Evolutionary conservation across 2,113 vertebrate genomes (phyloP).

Genomic region (Pygoscelis adeliae): DNA sequence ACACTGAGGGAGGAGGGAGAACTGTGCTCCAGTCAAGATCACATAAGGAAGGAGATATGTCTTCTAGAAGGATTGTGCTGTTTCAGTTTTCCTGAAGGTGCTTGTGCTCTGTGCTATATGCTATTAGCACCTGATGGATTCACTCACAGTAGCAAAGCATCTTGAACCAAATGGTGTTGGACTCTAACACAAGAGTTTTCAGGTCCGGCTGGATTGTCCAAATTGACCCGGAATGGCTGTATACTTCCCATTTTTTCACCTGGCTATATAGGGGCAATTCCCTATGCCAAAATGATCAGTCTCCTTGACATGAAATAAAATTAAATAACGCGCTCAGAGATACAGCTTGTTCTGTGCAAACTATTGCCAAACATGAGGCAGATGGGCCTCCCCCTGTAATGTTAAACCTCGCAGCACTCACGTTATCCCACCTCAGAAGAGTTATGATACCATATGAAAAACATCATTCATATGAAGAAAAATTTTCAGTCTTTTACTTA

Average conservation of each 20-base stretch:
- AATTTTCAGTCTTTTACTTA: not conserved
- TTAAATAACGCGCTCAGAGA: rapidly evolving
- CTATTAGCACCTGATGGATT: not conserved
- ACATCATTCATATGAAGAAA: not conserved
- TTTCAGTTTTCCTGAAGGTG: not conserved
- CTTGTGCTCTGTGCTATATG: rapidly evolving
- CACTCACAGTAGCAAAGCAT: not conserved
- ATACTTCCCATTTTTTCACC: not conserved
- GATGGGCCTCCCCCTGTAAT: not conserved
- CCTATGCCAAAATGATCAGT: not conserved
- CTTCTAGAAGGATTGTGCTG: not conserved
- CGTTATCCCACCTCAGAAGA: not conserved
- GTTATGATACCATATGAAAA: not conserved
- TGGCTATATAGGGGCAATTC: not conserved
- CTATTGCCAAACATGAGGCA: not conserved
- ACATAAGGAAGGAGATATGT: rapidly evolving
- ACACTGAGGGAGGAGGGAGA: not conserved
- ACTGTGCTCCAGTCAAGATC: not conserved
- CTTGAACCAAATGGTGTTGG: not conserved
- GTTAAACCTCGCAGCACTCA: not conserved
- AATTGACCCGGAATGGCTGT: not conserved
- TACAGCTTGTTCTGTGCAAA: not conserved
- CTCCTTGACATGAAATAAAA: not conserved
- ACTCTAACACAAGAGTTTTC: rapidly evolving
- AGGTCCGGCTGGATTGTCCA: not conserved